Conservation (phyloP, 2,113 vertebrate species). For the Micronycteris hirsuta region DNA sequence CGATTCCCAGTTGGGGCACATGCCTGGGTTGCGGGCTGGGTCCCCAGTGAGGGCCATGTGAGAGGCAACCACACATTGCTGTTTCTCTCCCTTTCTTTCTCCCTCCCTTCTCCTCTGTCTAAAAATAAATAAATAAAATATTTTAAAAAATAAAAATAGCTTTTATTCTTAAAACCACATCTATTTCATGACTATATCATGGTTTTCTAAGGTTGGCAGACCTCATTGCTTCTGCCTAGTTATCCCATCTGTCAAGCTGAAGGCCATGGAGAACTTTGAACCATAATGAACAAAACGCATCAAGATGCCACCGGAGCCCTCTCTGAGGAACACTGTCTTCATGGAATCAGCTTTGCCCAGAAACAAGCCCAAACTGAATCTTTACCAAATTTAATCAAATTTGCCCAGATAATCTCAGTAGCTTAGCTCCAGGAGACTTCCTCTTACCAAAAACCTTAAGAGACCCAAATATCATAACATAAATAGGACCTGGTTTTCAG, state of each 20-base stretch:
- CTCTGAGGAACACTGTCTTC: not conserved
- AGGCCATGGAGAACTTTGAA: not conserved
- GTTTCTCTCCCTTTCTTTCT: too few species aligned
- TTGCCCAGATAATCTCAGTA: not conserved
- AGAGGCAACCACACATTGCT: too few species aligned
- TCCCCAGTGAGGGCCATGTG: too few species aligned
- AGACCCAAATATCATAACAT: not conserved
- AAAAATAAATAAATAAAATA: too few species aligned
- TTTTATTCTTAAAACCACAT: conserved; percentile 4
- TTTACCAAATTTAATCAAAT: conserved; percentile 17
- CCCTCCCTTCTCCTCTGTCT: too few species aligned
- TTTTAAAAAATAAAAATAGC: not conserved
- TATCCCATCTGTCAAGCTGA: not conserved
- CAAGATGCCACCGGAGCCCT: not conserved
- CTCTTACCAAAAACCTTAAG: not conserved
- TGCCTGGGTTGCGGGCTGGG: too few species aligned
- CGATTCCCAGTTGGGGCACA: too few species aligned
- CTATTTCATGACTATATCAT: not conserved
- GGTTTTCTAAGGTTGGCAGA: not conserved
- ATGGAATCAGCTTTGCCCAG: not conserved
- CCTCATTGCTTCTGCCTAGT: not conserved
- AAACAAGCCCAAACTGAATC: not conserved
- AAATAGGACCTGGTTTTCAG: not conserved
- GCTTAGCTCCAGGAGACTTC: not conserved
- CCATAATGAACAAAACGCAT: not conserved